Percentiles rank a stretch among this genome's conserved stretches.
phyloP scores from a whole-genome alignment of 2,113 vertebrate genomes.

The human region DNA sequence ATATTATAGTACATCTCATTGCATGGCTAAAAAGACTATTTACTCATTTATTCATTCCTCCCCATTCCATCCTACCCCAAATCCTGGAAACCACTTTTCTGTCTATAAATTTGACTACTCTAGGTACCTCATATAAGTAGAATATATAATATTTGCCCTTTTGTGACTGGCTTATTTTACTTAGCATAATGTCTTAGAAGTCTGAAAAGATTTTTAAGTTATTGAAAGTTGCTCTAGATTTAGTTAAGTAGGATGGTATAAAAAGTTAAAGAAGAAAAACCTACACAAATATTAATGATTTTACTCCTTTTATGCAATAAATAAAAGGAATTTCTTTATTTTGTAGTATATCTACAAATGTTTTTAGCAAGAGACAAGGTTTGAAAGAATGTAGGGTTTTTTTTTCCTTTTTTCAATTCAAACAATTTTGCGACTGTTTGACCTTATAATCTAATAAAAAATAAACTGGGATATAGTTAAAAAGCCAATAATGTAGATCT shows the following conservation, averaged over 20 bases:
- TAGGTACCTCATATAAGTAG: background rate
- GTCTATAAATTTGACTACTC: background rate
- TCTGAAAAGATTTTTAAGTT: slow-evolving; percentile 12
- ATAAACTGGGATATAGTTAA: background rate
- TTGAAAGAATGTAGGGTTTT: background rate
- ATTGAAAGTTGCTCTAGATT: background rate
- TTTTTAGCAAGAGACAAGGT: background rate
- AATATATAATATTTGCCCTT: background rate
- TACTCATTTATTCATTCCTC: background rate
- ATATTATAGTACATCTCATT: background rate
- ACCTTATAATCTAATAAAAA: background rate
- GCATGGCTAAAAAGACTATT: background rate
- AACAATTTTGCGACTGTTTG: background rate
- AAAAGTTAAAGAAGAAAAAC: background rate
- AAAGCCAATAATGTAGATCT: background rate
- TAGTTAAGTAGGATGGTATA: background rate
- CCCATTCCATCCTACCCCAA: background rate
- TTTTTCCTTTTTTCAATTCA: background rate
- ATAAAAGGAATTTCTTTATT: background rate
- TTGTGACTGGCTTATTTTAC: background rate
- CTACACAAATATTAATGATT: background rate
- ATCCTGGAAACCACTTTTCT: background rate
- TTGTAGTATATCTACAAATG: background rate
- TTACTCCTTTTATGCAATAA: background rate
- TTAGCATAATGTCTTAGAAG: background rate